phyloP scores from a whole-genome alignment of 2,113 vertebrate species.

The Tinamus guttatus region DNA sequence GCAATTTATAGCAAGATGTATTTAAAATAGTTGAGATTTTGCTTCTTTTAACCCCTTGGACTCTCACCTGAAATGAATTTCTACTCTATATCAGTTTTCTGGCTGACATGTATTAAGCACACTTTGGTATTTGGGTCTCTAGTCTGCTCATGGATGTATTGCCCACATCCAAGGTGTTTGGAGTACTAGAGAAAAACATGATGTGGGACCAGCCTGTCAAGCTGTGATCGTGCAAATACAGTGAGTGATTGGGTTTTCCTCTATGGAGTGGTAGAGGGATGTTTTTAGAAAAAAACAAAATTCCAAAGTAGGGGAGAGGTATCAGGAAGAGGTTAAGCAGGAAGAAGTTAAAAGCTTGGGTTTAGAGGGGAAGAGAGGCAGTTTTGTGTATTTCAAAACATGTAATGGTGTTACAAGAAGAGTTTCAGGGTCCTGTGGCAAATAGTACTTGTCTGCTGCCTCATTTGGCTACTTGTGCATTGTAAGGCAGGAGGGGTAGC shows the following conservation, averaged over 20 bases:
- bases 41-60: slow-evolving; percentile 26
- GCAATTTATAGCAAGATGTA: slow-evolving; percentile 14
- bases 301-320: background rate
- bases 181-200: background rate
- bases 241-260: background rate
- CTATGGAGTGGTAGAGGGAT: background rate
- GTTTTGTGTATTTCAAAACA: background rate
- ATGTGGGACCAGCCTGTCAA: background rate
- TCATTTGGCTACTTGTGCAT: background rate
- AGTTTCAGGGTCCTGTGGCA: background rate
- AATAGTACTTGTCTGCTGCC: background rate
- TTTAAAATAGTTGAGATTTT: slow-evolving; percentile 26
- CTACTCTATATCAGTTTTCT: accelerated
- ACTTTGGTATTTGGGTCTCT: background rate
- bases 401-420: background rate
- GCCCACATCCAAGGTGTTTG: background rate
- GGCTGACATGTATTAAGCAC: background rate
- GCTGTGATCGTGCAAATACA: background rate
- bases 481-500: background rate
- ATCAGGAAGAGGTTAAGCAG: background rate
- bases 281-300: background rate
- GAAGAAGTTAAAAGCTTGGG: background rate
- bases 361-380: background rate
- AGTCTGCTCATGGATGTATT: background rate
- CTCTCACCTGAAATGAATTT: background rate